Percentiles rank a stretch among this genome's conserved stretches.
phyloP scores from a whole-genome alignment of 2,888 invertebrate species.

The Drosophila seclusa region DNA sequence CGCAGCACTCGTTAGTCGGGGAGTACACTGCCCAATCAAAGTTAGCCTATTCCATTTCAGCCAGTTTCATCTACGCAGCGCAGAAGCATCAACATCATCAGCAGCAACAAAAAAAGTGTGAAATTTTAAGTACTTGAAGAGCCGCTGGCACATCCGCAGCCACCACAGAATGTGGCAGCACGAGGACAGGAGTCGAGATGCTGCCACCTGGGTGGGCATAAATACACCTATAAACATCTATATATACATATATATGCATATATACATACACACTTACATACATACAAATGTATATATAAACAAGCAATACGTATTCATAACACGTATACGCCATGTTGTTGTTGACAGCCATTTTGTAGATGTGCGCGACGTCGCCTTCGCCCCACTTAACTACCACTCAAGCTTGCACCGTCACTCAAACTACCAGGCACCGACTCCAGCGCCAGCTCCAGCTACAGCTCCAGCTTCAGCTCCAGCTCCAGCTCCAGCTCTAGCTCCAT shows the following conservation, averaged over 20 bases:
- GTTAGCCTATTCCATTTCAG: slow-evolving; percentile 49
- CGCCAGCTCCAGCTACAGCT: slow-evolving; percentile 1
- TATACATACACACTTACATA: not conserved
- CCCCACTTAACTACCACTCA: slow-evolving; percentile 61
- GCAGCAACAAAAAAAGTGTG: slow-evolving; percentile 61
- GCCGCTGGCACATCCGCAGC: slow-evolving; percentile 61
- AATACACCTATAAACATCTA: slow-evolving; percentile 3
- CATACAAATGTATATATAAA: slow-evolving; percentile 48
- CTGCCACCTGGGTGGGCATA: slow-evolving; percentile 46
- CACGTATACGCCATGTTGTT: slow-evolving; percentile 80
- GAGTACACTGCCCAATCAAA: slow-evolving; percentile 47
- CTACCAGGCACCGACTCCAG: slow-evolving; percentile 15
- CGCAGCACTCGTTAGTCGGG: not conserved
- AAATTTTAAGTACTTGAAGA: slow-evolving; percentile 76
- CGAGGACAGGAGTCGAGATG: slow-evolving; percentile 1
- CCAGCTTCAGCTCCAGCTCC: slow-evolving; percentile 1
- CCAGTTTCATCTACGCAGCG: slow-evolving; percentile 31
- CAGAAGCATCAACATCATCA: slow-evolving; percentile 37
- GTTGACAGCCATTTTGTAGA: slow-evolving; percentile 80
- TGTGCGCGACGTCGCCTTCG: slow-evolving; percentile 61
- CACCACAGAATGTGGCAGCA: slow-evolving; percentile 23
- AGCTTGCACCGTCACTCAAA: slow-evolving; percentile 21
- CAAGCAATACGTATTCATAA: slow-evolving; percentile 78
- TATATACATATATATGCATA: not conserved
- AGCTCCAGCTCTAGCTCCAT: slow-evolving; percentile 10